Evolutionary conservation across 2,888 invertebrate genomes (phyloP).

Genomic region (Cabera pusaria): DNA sequence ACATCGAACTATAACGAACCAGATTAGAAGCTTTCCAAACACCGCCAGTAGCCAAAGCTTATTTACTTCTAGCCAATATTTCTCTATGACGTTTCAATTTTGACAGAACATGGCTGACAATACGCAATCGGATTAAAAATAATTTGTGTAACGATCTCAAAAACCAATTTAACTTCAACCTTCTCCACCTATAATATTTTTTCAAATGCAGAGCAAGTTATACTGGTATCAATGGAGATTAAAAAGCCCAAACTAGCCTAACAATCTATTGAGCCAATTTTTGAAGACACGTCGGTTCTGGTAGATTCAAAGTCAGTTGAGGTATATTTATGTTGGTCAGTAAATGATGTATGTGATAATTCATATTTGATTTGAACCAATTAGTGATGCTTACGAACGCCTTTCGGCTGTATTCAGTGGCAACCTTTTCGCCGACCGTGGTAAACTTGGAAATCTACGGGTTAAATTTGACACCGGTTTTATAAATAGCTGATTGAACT

Average conservation of each 20-base stretch:
- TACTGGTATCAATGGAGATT: constrained; percentile 11
- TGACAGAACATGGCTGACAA: constrained; percentile 50
- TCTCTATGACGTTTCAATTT: constrained; percentile 73
- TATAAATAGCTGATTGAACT: too few relatives aligned
- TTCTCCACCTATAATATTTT: constrained; percentile 29
- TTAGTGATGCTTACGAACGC: constrained; percentile 72
- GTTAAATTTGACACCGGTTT: constrained; percentile 7
- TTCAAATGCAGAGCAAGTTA: constrained; percentile 18
- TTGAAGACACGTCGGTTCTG: constrained; percentile 14
- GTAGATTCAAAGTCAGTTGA: constrained; percentile 7
- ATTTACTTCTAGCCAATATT: constrained; percentile 56
- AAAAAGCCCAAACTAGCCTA: constrained; percentile 17
- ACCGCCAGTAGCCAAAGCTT: constrained; percentile 43
- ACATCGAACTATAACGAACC: constrained; percentile 64
- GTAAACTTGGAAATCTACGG: constrained; percentile 44
- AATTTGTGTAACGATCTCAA: constrained; percentile 47
- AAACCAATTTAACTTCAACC: constrained; percentile 39
- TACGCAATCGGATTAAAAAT: constrained; percentile 43
- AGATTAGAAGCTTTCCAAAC: constrained; percentile 67
- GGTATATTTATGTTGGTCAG: constrained; percentile 44
- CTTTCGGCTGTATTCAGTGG: constrained; percentile 55
- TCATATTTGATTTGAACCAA: constrained; percentile 77
- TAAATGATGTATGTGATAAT: constrained; percentile 58
- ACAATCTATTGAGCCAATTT: constrained; percentile 21
- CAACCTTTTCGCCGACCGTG: constrained; percentile 45